These are phyloP conservation scores for Danio choprae DNA, from an alignment of 2,797 vertebrate genomes.

Conservation along the genomic window DNA sequence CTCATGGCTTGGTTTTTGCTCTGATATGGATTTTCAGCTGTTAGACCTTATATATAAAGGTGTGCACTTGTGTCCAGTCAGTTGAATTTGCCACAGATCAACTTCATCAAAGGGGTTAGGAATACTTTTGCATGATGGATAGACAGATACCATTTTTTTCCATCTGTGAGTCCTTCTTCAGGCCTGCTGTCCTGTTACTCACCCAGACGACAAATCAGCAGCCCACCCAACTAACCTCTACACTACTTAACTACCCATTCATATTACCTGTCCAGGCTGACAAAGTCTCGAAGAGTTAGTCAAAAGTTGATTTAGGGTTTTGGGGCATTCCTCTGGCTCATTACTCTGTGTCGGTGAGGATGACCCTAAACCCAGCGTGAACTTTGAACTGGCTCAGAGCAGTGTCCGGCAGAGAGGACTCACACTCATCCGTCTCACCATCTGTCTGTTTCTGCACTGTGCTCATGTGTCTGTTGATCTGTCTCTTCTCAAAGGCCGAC, in stretches of 20 bases:
- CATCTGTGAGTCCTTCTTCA: not conserved
- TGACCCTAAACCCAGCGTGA: conserved; percentile 58
- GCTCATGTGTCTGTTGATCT: conserved; percentile 32
- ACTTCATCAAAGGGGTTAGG: no score
- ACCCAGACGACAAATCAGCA: not conserved
- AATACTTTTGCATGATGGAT: not conserved
- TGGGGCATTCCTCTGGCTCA: conserved; percentile 56
- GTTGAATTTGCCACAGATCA: no score
- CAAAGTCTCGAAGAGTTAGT: conserved; percentile 27
- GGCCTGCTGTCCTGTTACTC: not conserved
- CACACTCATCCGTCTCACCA: conserved; percentile 40
- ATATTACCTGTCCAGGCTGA: conserved; percentile 17
- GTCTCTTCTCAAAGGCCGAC: conserved; percentile 27
- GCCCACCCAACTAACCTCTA: conserved; percentile 7
- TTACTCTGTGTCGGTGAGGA: conserved; percentile 54
- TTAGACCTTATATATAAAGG: no score
- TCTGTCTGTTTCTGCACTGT: conserved; percentile 35
- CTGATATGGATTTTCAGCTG: no score
- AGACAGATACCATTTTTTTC: not conserved
- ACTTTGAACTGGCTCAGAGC: conserved; percentile 45
- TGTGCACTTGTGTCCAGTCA: no score
- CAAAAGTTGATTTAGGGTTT: conserved; percentile 34
- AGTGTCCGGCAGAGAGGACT: conserved; percentile 12
- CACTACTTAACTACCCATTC: conserved; percentile 39
- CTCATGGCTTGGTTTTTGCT: no score